Evolutionary conservation across 2,888 invertebrate species (phyloP).

Genomic region (Sarcophaga subvicina): DNA sequence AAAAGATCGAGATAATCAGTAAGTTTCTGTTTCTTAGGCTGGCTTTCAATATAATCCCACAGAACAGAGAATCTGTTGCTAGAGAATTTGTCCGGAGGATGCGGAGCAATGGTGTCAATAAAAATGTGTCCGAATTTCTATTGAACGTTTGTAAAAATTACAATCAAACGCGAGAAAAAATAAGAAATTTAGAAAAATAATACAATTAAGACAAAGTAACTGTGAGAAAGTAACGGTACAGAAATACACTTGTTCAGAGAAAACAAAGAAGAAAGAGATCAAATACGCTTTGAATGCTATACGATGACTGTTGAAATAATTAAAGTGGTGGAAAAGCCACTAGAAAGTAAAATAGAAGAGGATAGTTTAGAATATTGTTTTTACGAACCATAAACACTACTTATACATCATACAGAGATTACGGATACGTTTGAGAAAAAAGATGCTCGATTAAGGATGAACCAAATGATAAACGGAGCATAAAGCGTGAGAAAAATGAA

Average conservation of each 20-base stretch:
- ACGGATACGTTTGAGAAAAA: background rate
- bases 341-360: background rate
- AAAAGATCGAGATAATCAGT: constrained; percentile 6
- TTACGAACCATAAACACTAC: background rate
- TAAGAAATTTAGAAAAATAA: too few relatives aligned
- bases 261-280: too few relatives aligned
- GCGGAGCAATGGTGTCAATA: background rate
- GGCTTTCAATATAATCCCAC: constrained; percentile 6
- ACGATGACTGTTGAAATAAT: constrained; percentile 68
- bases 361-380: background rate
- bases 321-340: constrained; percentile 43
- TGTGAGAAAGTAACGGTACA: too few relatives aligned
- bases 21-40: background rate
- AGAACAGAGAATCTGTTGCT: background rate
- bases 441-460: constrained; percentile 32
- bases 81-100: background rate
- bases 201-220: too few relatives aligned
- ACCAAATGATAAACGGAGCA: constrained; percentile 1
- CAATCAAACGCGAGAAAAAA: too few relatives aligned
- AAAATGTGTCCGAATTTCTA: too few relatives aligned
- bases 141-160: too few relatives aligned
- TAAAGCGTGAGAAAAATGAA: constrained; percentile 18
- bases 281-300: too few relatives aligned
- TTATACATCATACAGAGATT: background rate
- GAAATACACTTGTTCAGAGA: too few relatives aligned